Evolutionary conservation across 2,797 vertebrate species (phyloP).

Genomic region (Lacerta viridis): DNA sequence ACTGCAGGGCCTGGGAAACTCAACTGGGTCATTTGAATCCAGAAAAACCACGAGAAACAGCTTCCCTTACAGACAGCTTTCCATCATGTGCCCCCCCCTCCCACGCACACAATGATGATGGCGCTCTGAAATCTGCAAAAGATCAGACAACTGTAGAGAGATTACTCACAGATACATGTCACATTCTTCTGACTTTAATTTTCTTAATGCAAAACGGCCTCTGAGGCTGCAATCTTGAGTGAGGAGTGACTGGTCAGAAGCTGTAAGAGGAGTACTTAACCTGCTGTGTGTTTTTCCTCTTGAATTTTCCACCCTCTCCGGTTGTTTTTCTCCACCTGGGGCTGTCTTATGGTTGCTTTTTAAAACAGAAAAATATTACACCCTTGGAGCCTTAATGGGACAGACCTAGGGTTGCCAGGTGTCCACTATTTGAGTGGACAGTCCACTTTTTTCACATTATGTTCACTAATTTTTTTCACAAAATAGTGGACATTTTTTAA

Average conservation of each 20-base stretch:
- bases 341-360: neutral
- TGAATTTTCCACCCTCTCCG: neutral
- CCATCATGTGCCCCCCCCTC: neutral
- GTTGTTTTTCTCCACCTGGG: neutral
- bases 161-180: neutral
- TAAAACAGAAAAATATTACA: neutral
- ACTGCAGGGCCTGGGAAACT: neutral
- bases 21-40: neutral
- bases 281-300: neutral
- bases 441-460: no score
- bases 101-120: neutral
- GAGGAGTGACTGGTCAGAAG: neutral
- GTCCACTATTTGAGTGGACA: no score
- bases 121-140: neutral
- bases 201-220: neutral
- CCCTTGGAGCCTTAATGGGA: neutral
- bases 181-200: neutral
- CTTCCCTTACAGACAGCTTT: neutral
- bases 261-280: neutral
- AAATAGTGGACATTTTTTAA: no score
- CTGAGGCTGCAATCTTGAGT: neutral
- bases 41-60: neutral
- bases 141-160: no score
- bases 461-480: no score
- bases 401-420: no score